Conservation (phyloP, 2,888 invertebrate species). For the Amphipoea lucens region DNA sequence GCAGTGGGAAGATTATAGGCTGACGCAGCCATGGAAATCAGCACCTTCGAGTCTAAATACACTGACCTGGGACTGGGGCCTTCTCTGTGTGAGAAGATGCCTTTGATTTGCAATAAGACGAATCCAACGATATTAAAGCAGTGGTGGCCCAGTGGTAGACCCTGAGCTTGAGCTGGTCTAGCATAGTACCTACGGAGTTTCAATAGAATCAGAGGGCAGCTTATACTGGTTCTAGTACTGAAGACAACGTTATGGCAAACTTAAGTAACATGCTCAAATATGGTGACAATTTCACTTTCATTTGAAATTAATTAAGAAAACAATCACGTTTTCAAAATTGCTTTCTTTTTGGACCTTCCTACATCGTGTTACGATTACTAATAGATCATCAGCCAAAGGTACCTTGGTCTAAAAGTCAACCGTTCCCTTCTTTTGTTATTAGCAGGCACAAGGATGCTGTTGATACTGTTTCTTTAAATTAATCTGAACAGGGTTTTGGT, state of each 20-base stretch:
- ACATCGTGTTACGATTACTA: background rate
- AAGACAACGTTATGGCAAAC: background rate
- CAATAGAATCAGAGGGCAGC: background rate
- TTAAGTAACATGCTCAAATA: constrained; percentile 1
- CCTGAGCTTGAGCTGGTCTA: background rate
- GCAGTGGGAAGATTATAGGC: background rate
- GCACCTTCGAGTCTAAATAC: background rate
- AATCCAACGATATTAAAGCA: background rate
- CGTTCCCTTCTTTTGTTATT: background rate
- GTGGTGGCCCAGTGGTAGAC: background rate
- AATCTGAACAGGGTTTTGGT: background rate
- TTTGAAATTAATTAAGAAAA: background rate
- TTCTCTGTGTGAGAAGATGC: too few relatives aligned
- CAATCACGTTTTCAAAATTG: constrained; percentile 6
- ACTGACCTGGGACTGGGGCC: background rate
- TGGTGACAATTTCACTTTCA: constrained; percentile 19
- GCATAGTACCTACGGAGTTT: too few relatives aligned
- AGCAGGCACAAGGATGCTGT: background rate
- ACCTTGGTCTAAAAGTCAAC: too few relatives aligned
- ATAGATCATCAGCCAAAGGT: background rate
- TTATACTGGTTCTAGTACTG: background rate
- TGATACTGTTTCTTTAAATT: background rate
- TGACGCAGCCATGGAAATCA: background rate
- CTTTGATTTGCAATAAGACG: background rate
- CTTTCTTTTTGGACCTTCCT: background rate